These are phyloP conservation scores for Xanthostigma xanthostigma DNA, from an alignment of 2,888 invertebrate species.

Conservation along the genomic window DNA sequence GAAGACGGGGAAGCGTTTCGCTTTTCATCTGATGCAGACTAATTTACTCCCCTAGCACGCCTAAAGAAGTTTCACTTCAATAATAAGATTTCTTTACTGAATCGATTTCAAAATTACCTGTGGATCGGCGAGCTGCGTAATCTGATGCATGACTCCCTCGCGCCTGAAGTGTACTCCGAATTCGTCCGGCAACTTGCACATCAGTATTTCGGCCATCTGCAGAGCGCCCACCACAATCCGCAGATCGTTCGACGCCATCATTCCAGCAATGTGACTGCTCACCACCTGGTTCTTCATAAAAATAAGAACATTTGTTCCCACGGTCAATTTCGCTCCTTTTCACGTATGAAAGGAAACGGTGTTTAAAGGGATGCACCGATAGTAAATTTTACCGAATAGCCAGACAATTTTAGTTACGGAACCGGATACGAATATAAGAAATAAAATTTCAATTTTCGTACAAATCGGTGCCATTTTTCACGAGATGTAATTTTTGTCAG, in stretches of 20 bases:
- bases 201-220: slow-evolving; percentile 92
- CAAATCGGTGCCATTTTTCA: too few species aligned
- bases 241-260: slow-evolving; percentile 94
- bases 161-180: slow-evolving; percentile 92
- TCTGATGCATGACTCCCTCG: slow-evolving; percentile 94
- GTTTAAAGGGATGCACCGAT: neutral
- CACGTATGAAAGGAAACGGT: neutral
- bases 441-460: too few species aligned
- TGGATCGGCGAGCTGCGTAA: slow-evolving; percentile 52
- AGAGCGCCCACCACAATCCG: slow-evolving; percentile 93
- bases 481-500: too few species aligned
- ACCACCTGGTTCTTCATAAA: slow-evolving; percentile 59
- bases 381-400: too few species aligned
- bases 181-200: slow-evolving; percentile 90
- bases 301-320: slow-evolving; percentile 21
- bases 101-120: slow-evolving; percentile 28
- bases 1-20: too few species aligned
- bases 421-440: too few species aligned
- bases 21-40: too few species aligned
- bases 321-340: neutral
- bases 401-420: too few species aligned
- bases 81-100: neutral
- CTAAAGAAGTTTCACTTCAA: too few species aligned
- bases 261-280: slow-evolving; percentile 93
- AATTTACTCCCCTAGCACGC: too few species aligned